Base-by-base conservation (phyloP, 2,797 vertebrate genomes). In the Lagorchestes hirsutus region DNA sequence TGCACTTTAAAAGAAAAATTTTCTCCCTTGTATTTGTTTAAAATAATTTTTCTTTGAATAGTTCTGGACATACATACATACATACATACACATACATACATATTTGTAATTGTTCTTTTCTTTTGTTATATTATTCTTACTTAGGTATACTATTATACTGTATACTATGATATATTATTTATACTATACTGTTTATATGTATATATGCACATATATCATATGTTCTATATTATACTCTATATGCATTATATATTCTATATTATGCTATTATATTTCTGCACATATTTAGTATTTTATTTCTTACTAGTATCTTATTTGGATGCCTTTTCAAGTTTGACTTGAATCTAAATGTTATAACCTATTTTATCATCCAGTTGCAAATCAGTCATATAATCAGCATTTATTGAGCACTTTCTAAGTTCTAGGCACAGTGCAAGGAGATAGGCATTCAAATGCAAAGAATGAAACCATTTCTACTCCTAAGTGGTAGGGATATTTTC, bases 11-110 rank as follows among this genome's bases (percentile, higher is more conserved):
- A 28, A 56, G 93, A 95, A 94, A 46, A n/a, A 5, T 0, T 40
- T 46, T 97, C 94, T 55, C 55, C 54, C 12, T 92, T 34, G 92
- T 92, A 59, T 0, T 4, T 93, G 54, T 92, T 62, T 54, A 91
- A 94, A 82, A 74, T 22, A 74, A 74, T 74, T n/a, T 74, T 74
- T 74, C 67, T 74, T 74, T 18, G 8, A 2, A 40, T 74, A 6
- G 16, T 74, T n/a, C 67, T 74, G 5, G 2, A 74, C 18, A 67
- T 34, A 34, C 31, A 34, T 62, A 4, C 1, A 34, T 62, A 34
- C 31, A 14, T n/a, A 18, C 11, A 31, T 1, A 2, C 28, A 58
- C 58, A 31, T 5, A 10, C 57, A 58, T 57, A 28, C 27, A 59
- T 31, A 59, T 59, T 59, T 31, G 29, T 59, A 67, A 74, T 18